Evolutionary conservation across 2,113 vertebrate species (phyloP).

Genomic region (Corythoichthys haematopterus): DNA sequence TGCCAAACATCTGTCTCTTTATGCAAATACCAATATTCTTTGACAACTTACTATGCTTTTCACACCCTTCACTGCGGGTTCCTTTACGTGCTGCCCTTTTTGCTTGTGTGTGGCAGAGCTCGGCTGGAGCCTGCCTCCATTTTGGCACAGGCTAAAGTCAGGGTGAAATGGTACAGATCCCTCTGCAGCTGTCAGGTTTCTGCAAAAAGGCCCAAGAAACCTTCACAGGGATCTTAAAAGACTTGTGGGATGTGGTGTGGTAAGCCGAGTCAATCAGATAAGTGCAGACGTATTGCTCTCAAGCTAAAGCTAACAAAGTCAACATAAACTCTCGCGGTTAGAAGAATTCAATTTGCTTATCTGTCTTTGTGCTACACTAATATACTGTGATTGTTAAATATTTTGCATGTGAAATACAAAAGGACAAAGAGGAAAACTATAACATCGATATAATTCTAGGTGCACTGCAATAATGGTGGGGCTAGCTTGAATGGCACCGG

Average conservation of each 20-base stretch:
- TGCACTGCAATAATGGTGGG: too few species aligned
- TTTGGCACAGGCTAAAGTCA: conserved; percentile 48
- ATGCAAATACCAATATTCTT: conserved; percentile 3
- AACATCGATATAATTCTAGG: too few species aligned
- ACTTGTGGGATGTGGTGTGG: conserved; percentile 28
- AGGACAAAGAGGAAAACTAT: too few species aligned
- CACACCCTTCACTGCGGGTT: conserved; percentile 15
- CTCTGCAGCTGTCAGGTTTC: conserved; percentile 55
- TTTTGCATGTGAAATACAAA: background rate
- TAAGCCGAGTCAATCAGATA: conserved; percentile 31
- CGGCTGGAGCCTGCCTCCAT: conserved; percentile 36
- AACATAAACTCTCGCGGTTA: conserved; percentile 13
- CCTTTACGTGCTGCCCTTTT: conserved; percentile 30
- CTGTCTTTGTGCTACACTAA: background rate
- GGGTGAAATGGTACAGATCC: conserved; percentile 48
- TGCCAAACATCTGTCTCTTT: conserved; percentile 7
- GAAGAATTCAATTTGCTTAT: conserved; percentile 20
- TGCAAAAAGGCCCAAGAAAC: conserved; percentile 43
- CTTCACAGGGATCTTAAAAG: conserved; percentile 38
- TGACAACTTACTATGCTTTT: conserved; percentile 21
- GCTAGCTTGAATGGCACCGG: too few species aligned
- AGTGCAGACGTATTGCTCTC: conserved; percentile 29
- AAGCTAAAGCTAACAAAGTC: conserved; percentile 29
- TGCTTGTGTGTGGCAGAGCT: conserved; percentile 47
- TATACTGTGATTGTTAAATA: background rate